Evolutionary conservation across 2,113 vertebrate genomes (phyloP).

Genomic region (Chaenogobius annularis): DNA sequence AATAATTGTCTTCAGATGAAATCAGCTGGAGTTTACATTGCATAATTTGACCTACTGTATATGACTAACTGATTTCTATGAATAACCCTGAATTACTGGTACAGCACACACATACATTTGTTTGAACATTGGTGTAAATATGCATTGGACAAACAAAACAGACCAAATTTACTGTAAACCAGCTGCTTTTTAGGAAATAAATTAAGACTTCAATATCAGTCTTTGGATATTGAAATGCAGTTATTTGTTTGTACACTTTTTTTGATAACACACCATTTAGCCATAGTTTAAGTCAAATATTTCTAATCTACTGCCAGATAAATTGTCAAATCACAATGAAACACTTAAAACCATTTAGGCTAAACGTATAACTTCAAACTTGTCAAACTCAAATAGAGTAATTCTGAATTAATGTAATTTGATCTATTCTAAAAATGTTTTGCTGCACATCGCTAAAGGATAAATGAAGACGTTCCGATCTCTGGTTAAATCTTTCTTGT

Average conservation of each 20-base stretch:
- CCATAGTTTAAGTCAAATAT: too few species aligned
- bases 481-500: not conserved
- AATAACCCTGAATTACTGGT: not conserved
- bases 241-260: too few species aligned
- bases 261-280: too few species aligned
- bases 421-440: not conserved
- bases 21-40: slow-evolving; percentile 10
- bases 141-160: not conserved
- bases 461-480: not conserved
- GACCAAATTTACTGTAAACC: too few species aligned
- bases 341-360: too few species aligned
- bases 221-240: too few species aligned
- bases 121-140: not conserved
- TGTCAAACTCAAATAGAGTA: not conserved
- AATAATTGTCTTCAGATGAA: slow-evolving; percentile 38
- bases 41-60: slow-evolving; percentile 2
- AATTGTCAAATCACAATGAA: too few species aligned
- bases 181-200: not conserved
- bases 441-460: not conserved
- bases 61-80: slow-evolving; percentile 26
- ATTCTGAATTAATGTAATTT: not conserved
- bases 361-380: not conserved
- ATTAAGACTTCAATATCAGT: too few species aligned
- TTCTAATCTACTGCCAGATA: too few species aligned
- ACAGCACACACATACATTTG: not conserved